phyloP scores from a whole-genome alignment of 2,113 vertebrate genomes.

The Sphyrna mokarran region DNA sequence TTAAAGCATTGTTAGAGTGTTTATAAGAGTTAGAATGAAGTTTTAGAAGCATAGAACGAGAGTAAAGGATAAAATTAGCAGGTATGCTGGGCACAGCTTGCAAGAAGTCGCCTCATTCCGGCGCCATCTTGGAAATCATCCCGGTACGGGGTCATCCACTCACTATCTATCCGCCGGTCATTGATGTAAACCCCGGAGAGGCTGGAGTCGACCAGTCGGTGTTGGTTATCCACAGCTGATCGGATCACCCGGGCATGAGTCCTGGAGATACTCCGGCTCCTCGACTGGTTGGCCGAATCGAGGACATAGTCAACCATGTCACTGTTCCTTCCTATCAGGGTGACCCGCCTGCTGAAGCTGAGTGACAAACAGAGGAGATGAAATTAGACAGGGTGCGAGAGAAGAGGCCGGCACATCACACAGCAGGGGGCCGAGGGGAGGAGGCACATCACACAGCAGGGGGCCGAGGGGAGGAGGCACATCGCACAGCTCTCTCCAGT shows the following conservation, averaged over 20 bases:
- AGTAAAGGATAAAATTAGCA: no score
- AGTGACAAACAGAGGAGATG: neutral
- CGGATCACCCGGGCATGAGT: slow-evolving; percentile 40
- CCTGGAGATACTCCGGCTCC: slow-evolving; percentile 31
- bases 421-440: neutral
- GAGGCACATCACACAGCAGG: no score
- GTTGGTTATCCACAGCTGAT: neutral
- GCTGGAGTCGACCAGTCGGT: slow-evolving; percentile 41
- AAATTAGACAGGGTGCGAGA: neutral
- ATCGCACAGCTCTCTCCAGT: neutral
- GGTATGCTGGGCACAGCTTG: no score
- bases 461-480: no score
- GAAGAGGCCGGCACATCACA: neutral
- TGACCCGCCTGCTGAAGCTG: slow-evolving; percentile 38
- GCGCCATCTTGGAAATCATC: no score
- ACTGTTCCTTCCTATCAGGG: slow-evolving; percentile 39
- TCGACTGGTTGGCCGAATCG: neutral
- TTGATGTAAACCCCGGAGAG: slow-evolving; percentile 41
- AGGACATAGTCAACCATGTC: slow-evolving; percentile 34
- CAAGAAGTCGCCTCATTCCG: no score
- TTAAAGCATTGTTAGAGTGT: no score
- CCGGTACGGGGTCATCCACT: neutral
- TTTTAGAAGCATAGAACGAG: no score
- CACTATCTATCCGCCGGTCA: slow-evolving; percentile 36
- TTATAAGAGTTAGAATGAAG: no score